Percentiles rank a stretch among this genome's conserved stretches.
Evolutionary conservation across 2,888 invertebrate species (phyloP).

Genomic region (Epirrita christyi): DNA sequence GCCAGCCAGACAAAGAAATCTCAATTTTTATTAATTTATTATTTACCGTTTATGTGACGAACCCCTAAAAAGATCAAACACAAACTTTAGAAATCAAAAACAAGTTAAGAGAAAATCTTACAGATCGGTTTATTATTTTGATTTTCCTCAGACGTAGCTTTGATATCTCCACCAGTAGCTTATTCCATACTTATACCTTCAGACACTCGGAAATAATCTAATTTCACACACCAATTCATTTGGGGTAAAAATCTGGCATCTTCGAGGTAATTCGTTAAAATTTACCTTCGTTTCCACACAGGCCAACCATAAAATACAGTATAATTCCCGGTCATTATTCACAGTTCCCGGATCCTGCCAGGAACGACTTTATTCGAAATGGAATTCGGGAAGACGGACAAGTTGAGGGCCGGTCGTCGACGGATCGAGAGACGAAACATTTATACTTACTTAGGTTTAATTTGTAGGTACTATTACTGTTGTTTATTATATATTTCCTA

Average conservation of each 20-base stretch:
- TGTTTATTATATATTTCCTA: no score
- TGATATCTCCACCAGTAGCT: slow-evolving; percentile 22
- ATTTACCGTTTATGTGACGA: no score
- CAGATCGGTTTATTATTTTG: slow-evolving; percentile 10
- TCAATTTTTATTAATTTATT: no score
- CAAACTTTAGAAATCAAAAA: slow-evolving; percentile 6
- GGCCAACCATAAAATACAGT: slow-evolving; percentile 66
- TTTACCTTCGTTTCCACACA: slow-evolving; percentile 45
- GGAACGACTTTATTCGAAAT: slow-evolving; percentile 66
- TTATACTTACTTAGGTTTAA: not conserved
- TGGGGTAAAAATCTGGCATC: slow-evolving; percentile 57
- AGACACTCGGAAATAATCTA: slow-evolving; percentile 56
- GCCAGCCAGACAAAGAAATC: no score
- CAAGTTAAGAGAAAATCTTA: slow-evolving; percentile 8
- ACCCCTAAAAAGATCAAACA: not conserved
- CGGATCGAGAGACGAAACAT: slow-evolving; percentile 21
- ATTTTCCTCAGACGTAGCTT: slow-evolving; percentile 15
- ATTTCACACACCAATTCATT: slow-evolving; percentile 69
- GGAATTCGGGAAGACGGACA: slow-evolving; percentile 58
- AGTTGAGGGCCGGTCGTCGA: slow-evolving; percentile 34
- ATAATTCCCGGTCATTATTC: slow-evolving; percentile 71
- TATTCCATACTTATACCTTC: slow-evolving; percentile 28
- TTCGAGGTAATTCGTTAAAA: slow-evolving; percentile 66
- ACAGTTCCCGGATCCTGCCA: slow-evolving; percentile 61
- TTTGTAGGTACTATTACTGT: no score